Evolutionary conservation across 2,113 vertebrate species (phyloP), one percentile per base, ranked within the genome.

Genomic region (Ochotona princeps): DNA sequence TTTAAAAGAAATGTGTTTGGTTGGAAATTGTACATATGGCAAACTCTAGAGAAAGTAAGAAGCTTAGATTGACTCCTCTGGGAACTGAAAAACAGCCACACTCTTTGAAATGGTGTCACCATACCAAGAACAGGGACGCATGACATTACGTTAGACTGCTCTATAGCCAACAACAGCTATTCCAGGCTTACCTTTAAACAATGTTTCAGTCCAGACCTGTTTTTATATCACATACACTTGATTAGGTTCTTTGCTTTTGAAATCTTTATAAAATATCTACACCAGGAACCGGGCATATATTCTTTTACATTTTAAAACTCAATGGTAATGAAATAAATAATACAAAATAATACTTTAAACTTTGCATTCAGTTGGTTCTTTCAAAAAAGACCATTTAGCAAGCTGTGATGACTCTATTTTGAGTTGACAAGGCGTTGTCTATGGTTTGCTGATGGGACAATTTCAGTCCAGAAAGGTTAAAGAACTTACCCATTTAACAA

Each of bases 31-130:
- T 82, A 86, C 85, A 73, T 83, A 74, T 47, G 81, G 87, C 83
- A 95, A 97, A 94, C 85, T 95, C 87, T n/a, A 80, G 85, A 95
- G 96, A 93, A 96, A 96, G 82, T 82, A 66, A 54, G 82, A 79
- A 26, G 54, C 18, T 32, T 32, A 35, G 28, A 70, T 23, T 4
- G 20, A 47, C 11, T 90, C 51, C 87, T 87, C 54, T 51, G 92
- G 87, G 87, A 81, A 94, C 83, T 92, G 2, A 32, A 87, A 86
- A 32, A 60, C 26, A 28, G 32, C 54, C 54, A 5, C 54, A 12
- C 30, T 30, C 32, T 93, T 84, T 74, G 69, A 92, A 78, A 44
- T 44, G 61, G 20, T 61, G 47, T 73, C 63, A 67, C 20, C 12
- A 1, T 76, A 51, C 5, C 54, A 84, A 87, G 87, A 91, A 15